Base-by-base conservation (phyloP, 2,797 vertebrate species). In the Protonibea diacanthus region DNA sequence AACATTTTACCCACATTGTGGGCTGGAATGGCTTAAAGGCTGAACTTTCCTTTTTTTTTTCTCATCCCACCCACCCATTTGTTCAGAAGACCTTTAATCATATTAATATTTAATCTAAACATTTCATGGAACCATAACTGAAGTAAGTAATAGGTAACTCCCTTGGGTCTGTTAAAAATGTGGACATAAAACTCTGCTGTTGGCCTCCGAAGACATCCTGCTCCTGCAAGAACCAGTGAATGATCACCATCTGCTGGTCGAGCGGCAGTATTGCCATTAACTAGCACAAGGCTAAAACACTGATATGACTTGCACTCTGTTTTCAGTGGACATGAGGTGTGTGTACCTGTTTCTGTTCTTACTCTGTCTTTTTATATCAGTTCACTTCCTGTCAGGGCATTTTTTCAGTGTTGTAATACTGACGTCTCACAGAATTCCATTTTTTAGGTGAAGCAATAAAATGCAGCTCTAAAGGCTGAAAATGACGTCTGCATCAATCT, bases 191-290 rank as follows among this genome's bases (percentile, higher is more conserved):
- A 52, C 44, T 66, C 21, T 33, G 25, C 47, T 51, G 25, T 13
- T 69, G 58, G 47, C n/a, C 45, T 57, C 27, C 44, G 25, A 20
- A 10, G n/a, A 49, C 0, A 1, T 25, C 55, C 11, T 60, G 14
- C 6, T 15, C 7, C 12, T 21, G 51, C 65, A 15, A 63, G 57
- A 85, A 29, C 55, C 55, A 89, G 83, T 84, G 71, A 88, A 92
- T 86, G 91, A 93, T 61, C 89, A 69, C 92, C 93, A 94, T 92
- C 94, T 95, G 88, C 84, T 94, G 95, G 91, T 74, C 1, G 7
- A 12, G 5, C 18, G 2, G 3, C 12, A 25, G 64, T 71, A 83
- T 56, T 80, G 60, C 73, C 15, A 1, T 67, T 59, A 52, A 66
- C 8, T 59, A 18, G 0, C 7, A 3, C 9, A 6, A n/a, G 3